Base-by-base conservation (phyloP, 2,113 vertebrate species). In the Maccullochella peelii region DNA sequence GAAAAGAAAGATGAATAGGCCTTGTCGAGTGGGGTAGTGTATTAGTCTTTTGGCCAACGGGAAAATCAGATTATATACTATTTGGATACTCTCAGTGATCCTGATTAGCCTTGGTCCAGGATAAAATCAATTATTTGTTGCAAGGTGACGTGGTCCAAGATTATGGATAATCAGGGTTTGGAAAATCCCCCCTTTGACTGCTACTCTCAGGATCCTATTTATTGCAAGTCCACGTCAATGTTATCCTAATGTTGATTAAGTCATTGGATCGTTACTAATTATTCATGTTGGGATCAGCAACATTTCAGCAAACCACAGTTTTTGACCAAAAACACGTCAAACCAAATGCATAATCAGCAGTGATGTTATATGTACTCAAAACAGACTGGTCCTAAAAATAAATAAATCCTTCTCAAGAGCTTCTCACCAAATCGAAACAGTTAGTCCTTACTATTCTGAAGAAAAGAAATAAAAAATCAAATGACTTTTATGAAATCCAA, bases 201-300 rank as follows among this genome's bases (percentile, higher is more conserved):
- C 92, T 92, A 92, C 89, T 93, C 94, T 96, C 94, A 96, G 95
- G 95, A 95, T 94, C 79, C 84, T 95, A 95, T 96, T 95, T 96
- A 96, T 95, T 95, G 89, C 92, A 90, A 93, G 88, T 94, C 90
- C 89, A 89, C 81, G 85, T 90, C 79, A 83, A 77, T 91, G 86
- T 79, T 91, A 82, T 91, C 80, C 74, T 92, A 71, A 83, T 80
- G 73, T 89, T 93, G 79, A 88, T 91, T 92, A 84, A 76, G 71
- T 89, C 82, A 80, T 90, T 86, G 91, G 88, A 86, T 88, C 89
- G 86, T 73, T 58, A 84, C 66, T 82, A 77, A 88, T 85, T 73
- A 84, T 91, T 90, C 80, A 93, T 33, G 77, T 61, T 86, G 83
- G 92, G 90, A 91, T 89, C 74, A 87, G 85, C 88, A 84, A 88